phyloP scores from a whole-genome alignment of 92 coral and sea anemone genomes.

The Siderastrea radians region DNA sequence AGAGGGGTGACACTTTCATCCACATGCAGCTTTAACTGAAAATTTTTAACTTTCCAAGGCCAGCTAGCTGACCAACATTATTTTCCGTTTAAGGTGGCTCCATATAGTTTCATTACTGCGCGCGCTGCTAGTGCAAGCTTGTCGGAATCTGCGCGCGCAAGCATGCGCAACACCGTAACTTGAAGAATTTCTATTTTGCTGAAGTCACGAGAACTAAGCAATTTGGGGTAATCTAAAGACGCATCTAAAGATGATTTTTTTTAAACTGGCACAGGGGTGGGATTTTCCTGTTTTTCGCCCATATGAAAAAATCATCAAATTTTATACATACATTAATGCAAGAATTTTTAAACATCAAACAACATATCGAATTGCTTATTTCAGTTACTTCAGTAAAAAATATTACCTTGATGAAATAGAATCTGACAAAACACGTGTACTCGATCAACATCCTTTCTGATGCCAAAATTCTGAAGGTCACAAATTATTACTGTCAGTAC shows the following conservation, averaged over 20 bases:
- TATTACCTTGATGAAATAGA: too few species aligned
- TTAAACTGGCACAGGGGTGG: neutral
- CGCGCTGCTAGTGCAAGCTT: too few species aligned
- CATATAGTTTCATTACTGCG: too few species aligned
- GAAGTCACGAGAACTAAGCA: slow-evolving; percentile 1
- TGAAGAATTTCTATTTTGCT: slow-evolving; percentile 23
- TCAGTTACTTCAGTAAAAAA: too few species aligned
- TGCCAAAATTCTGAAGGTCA: too few species aligned
- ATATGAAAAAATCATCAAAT: slow-evolving; percentile 21
- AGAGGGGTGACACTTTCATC: too few species aligned
- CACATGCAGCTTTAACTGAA: neutral
- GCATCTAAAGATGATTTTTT: slow-evolving; percentile 17
- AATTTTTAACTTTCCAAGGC: neutral
- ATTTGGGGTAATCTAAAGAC: slow-evolving; percentile 2
- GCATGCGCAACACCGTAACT: slow-evolving; percentile 24
- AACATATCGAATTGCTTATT: too few species aligned
- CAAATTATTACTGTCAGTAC: too few species aligned
- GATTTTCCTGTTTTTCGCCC: slow-evolving; percentile 3
- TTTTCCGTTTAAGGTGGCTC: too few species aligned
- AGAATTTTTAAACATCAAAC: too few species aligned
- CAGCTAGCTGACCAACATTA: neutral
- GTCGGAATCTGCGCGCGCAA: neutral
- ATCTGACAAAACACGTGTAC: too few species aligned
- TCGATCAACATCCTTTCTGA: too few species aligned
- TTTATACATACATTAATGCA: slow-evolving; percentile 11